These are phyloP conservation scores for Solenopsis fugax DNA, from an alignment of 1,140 invertebrate species.

Conservation along the genomic window DNA sequence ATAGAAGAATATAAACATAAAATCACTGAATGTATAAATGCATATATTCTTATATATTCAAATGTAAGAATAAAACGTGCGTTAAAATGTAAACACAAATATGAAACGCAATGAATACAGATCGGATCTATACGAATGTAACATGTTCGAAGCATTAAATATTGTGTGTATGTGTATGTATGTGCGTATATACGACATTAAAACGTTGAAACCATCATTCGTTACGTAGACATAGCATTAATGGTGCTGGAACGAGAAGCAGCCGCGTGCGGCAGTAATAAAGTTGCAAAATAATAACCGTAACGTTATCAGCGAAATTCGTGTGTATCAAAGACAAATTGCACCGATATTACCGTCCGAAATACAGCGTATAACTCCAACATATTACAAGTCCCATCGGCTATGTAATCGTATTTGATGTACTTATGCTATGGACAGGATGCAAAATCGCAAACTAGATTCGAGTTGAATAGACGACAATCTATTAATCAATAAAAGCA, in stretches of 20 bases:
- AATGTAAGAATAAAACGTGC: neutral
- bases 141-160: constrained; percentile 30
- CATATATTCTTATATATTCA: neutral
- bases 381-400: constrained; percentile 47
- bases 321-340: constrained; percentile 61
- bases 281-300: constrained; percentile 63
- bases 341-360: constrained; percentile 51
- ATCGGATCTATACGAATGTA: constrained; percentile 3
- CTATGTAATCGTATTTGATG: constrained; percentile 44
- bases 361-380: constrained; percentile 37
- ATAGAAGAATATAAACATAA: neutral
- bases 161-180: neutral
- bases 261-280: constrained; percentile 31
- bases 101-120: neutral
- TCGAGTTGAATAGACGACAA: constrained; percentile 21
- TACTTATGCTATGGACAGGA: constrained; percentile 22
- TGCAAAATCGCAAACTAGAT: constrained; percentile 21
- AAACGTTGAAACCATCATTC: constrained; percentile 51
- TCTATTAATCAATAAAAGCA: constrained; percentile 34
- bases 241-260: constrained; percentile 9
- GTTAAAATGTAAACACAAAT: constrained; percentile 11
- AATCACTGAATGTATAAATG: neutral
- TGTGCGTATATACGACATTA: neutral
- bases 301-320: constrained; percentile 57
- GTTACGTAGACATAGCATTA: constrained; percentile 19